Percentiles rank a stretch among this genome's conserved stretches.
These are phyloP conservation scores for Lagocephalus sceleratus DNA, from an alignment of 2,797 vertebrate species.

Conservation along the genomic window DNA sequence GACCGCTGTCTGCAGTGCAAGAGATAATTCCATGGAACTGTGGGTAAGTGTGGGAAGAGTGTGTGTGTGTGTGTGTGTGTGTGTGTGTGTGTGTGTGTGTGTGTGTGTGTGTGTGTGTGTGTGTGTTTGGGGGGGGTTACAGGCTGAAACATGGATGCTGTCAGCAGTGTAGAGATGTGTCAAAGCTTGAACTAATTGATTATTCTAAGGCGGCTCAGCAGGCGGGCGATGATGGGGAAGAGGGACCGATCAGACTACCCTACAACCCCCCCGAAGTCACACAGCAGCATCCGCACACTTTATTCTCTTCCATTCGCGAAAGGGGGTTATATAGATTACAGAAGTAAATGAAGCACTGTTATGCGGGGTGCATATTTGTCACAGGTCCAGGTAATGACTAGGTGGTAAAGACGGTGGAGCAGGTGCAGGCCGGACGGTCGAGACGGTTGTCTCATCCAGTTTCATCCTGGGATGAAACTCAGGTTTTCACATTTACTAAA, in stretches of 20 bases:
- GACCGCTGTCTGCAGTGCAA: slow-evolving; percentile 23
- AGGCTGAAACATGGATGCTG: slow-evolving; percentile 15
- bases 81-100: too few relatives aligned
- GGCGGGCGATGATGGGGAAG: slow-evolving; percentile 13
- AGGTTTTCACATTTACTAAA: slow-evolving; percentile 81
- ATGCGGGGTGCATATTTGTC: slow-evolving; percentile 60
- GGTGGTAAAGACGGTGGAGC: slow-evolving; percentile 59
- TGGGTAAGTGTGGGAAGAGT: too few relatives aligned
- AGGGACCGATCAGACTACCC: slow-evolving; percentile 30
- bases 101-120: too few relatives aligned
- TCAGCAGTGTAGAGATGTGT: slow-evolving; percentile 24
- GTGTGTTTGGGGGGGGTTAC: neutral
- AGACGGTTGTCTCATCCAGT: slow-evolving; percentile 48
- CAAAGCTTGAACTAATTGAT: slow-evolving; percentile 1
- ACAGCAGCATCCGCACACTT: slow-evolving; percentile 54
- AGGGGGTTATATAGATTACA: slow-evolving; percentile 51
- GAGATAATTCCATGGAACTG: slow-evolving; percentile 26
- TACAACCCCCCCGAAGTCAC: slow-evolving; percentile 10
- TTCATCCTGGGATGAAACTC: slow-evolving; percentile 68
- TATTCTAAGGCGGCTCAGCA: slow-evolving; percentile 23
- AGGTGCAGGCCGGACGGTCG: slow-evolving; percentile 58
- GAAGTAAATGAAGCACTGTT: slow-evolving; percentile 57
- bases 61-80: too few relatives aligned
- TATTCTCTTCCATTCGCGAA: slow-evolving; percentile 50
- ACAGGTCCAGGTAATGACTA: slow-evolving; percentile 68